These are phyloP conservation scores for Axis porcinus DNA, from an alignment of 2,113 vertebrate genomes.

Conservation along the genomic window DNA sequence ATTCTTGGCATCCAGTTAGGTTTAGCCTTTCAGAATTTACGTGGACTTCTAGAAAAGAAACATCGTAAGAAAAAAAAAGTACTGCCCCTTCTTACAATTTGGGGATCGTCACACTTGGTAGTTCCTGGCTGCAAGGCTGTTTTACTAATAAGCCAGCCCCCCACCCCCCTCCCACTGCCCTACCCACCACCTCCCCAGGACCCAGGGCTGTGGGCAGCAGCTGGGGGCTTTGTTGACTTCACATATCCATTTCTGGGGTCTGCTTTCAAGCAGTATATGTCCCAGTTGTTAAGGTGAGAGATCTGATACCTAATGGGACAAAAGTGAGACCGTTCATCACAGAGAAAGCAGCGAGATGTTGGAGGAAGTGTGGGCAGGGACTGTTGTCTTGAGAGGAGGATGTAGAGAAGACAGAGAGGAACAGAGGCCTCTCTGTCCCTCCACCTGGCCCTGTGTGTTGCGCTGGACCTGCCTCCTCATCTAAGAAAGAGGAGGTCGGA, in stretches of 20 bases:
- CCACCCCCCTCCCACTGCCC: fast-evolving
- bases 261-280: not conserved
- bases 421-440: not conserved
- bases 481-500: not conserved
- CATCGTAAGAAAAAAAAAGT: constrained; percentile 55
- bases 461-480: not conserved
- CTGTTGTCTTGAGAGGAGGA: not conserved
- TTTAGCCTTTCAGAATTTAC: constrained; percentile 48
- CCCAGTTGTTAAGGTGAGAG: not conserved
- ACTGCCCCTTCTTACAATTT: not conserved
- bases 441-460: not conserved
- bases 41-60: constrained; percentile 64
- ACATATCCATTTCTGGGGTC: not conserved
- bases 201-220: not conserved
- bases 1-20: constrained; percentile 54
- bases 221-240: not conserved
- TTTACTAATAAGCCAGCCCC: not conserved
- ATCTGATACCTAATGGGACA: not conserved
- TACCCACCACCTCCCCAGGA: not conserved
- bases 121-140: not conserved
- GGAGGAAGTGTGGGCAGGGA: not conserved
- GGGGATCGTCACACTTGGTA: constrained; percentile 44
- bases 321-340: not conserved
- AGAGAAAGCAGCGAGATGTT: not conserved
- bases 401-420: not conserved